Conservation (phyloP, 30 jellyfish, hydroid and myxozoan genomes). For the Aurelia sp. region DNA sequence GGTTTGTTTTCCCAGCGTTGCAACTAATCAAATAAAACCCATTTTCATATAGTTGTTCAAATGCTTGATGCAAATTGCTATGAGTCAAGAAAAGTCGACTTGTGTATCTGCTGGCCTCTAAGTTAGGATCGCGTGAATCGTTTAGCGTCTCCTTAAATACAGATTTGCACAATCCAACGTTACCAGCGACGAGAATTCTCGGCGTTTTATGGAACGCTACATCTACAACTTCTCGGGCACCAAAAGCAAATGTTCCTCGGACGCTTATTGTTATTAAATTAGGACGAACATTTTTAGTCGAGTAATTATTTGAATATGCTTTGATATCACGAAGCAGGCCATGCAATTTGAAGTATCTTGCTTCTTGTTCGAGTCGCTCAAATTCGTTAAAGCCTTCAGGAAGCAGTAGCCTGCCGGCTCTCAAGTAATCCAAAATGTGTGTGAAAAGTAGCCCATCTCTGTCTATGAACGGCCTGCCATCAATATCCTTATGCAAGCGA, state of each 20-base stretch:
- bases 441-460: constrained; percentile 62
- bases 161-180: constrained; percentile 46
- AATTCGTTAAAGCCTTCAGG: constrained; percentile 65
- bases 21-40: constrained; percentile 60
- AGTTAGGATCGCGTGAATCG: constrained; percentile 50
- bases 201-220: constrained; percentile 72
- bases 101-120: constrained; percentile 52
- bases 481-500: constrained; percentile 33
- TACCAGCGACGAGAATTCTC: constrained; percentile 67
- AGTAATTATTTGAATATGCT: neutral
- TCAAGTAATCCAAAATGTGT: constrained; percentile 45
- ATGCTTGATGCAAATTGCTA: constrained; percentile 55
- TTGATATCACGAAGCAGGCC: constrained; percentile 38
- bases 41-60: constrained; percentile 35
- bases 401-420: constrained; percentile 48
- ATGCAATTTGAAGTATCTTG: constrained; percentile 46
- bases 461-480: constrained; percentile 49
- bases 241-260: constrained; percentile 52
- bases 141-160: constrained; percentile 59
- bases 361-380: constrained; percentile 59
- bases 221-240: constrained; percentile 62
- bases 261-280: constrained; percentile 24
- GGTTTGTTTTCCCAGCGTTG: constrained; percentile 64
- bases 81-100: constrained; percentile 46
- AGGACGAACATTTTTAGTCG: neutral